Evolutionary conservation across 2,113 vertebrate genomes (phyloP).

Genomic region (Procavia capensis): DNA sequence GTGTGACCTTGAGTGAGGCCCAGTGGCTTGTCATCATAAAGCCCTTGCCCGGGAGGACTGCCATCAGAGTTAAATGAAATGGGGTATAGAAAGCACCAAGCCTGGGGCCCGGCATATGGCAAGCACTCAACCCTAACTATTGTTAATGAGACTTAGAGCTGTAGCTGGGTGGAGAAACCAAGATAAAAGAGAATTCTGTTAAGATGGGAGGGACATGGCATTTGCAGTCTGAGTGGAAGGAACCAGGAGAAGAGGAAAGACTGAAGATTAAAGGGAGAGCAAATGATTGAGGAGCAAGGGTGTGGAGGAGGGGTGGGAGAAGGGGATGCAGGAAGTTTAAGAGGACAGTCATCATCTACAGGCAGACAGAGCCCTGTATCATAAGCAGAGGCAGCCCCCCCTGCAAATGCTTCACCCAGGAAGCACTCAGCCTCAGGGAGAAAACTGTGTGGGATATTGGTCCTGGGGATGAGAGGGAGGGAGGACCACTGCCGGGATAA

Average conservation of each 20-base stretch:
- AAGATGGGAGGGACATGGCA: neutral
- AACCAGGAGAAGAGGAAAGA: neutral
- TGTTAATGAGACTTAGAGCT: neutral
- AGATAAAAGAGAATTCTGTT: neutral
- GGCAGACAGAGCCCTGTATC: neutral
- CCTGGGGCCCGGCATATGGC: neutral
- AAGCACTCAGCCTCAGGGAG: neutral
- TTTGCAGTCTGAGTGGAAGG: slow-evolving; percentile 46
- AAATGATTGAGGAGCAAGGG: neutral
- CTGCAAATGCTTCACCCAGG: neutral
- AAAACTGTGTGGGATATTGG: neutral
- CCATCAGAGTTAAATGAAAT: neutral
- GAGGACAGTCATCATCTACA: neutral
- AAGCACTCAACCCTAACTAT: neutral
- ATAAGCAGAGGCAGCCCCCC: neutral
- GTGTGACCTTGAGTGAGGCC: neutral
- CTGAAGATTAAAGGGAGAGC: neutral
- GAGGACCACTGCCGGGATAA: neutral
- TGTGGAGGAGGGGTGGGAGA: neutral
- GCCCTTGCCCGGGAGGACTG: neutral
- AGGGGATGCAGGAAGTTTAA: neutral
- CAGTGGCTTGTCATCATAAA: neutral
- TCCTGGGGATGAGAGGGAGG: neutral
- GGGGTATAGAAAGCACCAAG: neutral
- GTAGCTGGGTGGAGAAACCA: neutral